phyloP scores from a whole-genome alignment of 1,140 invertebrate genomes.

The Uloborus diversus region DNA sequence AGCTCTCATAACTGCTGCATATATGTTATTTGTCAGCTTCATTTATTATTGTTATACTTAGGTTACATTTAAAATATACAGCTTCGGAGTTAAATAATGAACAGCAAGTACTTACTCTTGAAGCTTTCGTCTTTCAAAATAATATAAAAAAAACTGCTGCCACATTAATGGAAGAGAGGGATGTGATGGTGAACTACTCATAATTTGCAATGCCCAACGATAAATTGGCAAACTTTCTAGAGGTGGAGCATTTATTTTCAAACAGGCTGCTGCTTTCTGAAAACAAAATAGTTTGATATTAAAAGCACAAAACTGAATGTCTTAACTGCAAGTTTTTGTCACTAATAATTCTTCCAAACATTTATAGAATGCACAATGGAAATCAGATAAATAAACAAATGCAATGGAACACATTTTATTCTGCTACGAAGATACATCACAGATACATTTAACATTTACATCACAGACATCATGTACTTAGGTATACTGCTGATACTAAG shows the following conservation, averaged over 20 bases:
- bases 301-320: background rate
- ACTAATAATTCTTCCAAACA: too few species aligned
- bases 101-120: slow-evolving; percentile 1
- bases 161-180: slow-evolving; percentile 15
- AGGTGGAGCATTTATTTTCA: slow-evolving; percentile 12
- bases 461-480: too few species aligned
- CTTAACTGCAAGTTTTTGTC: too few species aligned
- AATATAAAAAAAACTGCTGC: slow-evolving; percentile 33
- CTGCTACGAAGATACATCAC: too few species aligned
- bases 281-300: background rate
- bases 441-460: too few species aligned
- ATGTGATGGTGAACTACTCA: background rate
- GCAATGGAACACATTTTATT: too few species aligned
- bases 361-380: too few species aligned
- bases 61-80: background rate
- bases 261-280: slow-evolving; percentile 5
- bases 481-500: too few species aligned
- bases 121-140: slow-evolving; percentile 13
- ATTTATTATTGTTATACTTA: background rate
- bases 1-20: too few species aligned
- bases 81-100: background rate
- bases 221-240: slow-evolving; percentile 34
- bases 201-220: slow-evolving; percentile 16
- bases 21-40: too few species aligned
- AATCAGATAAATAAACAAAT: too few species aligned